These are phyloP conservation scores for Lagocephalus sceleratus DNA, from an alignment of 2,797 vertebrate species.

Conservation along the genomic window DNA sequence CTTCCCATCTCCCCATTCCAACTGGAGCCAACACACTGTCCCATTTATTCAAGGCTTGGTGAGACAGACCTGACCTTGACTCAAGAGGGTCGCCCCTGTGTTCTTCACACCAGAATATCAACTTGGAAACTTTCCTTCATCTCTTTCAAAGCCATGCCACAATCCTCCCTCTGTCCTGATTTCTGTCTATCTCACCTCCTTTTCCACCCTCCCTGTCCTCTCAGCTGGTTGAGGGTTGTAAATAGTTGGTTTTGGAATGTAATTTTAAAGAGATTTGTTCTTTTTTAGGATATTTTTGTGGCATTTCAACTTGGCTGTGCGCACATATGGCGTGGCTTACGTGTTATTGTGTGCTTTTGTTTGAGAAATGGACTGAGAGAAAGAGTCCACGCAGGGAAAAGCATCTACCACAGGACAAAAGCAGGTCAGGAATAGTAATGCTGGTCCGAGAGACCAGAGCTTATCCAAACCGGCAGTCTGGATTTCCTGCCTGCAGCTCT, in stretches of 20 bases:
- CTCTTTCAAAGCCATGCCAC: constrained; percentile 30
- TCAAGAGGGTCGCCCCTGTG: constrained; percentile 38
- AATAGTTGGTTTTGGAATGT: constrained; percentile 40
- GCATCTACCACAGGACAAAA: constrained; percentile 65
- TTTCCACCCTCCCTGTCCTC: constrained; percentile 26
- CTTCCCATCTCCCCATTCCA: background rate
- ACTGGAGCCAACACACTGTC: constrained; percentile 5
- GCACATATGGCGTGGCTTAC: background rate
- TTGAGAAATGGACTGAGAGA: constrained; percentile 26
- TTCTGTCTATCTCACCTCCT: constrained; percentile 20
- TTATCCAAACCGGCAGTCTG: constrained; percentile 64
- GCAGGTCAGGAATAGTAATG: constrained; percentile 68
- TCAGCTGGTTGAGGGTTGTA: constrained; percentile 27
- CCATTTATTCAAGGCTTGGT: constrained; percentile 26
- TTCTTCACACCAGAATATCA: constrained; percentile 38
- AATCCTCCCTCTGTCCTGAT: constrained; percentile 25
- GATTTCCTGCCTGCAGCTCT: constrained; percentile 74
- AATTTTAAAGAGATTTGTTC: constrained; percentile 19
- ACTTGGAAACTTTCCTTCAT: constrained; percentile 35
- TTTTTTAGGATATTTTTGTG: constrained; percentile 21
- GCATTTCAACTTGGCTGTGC: background rate
- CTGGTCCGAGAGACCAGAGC: constrained; percentile 61
- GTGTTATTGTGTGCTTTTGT: constrained; percentile 13
- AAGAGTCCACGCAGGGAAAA: constrained; percentile 58
- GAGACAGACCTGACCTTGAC: constrained; percentile 57